phyloP scores from a whole-genome alignment of 2,797 vertebrate species.

The Liparis tanakae region DNA sequence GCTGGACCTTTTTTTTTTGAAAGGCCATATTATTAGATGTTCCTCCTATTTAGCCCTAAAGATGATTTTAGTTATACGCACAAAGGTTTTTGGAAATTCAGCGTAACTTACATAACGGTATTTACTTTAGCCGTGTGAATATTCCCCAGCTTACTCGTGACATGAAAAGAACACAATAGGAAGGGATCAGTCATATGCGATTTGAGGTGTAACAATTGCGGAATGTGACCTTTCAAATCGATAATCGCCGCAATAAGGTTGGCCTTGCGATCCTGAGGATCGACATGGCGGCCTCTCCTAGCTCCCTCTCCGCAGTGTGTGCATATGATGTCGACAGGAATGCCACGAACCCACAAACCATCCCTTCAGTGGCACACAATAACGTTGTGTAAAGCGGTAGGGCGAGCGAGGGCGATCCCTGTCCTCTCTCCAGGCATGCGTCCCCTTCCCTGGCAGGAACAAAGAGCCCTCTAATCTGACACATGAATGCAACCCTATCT shows the following conservation, averaged over 20 bases:
- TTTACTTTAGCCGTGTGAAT: neutral
- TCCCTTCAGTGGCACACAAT: conserved; percentile 32
- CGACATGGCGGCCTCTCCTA: neutral
- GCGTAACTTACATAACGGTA: neutral
- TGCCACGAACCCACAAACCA: conserved; percentile 33
- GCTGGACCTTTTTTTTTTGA: neutral
- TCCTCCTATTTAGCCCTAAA: neutral
- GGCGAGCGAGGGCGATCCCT: conserved; percentile 49
- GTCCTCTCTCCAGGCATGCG: conserved; percentile 57
- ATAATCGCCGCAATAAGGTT: neutral
- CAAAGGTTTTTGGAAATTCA: neutral
- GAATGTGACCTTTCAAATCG: conserved; percentile 2
- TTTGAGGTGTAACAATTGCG: neutral
- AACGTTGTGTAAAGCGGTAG: conserved; percentile 18
- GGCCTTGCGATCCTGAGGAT: neutral
- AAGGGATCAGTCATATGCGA: neutral
- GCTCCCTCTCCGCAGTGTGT: conserved; percentile 4
- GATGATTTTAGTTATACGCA: conserved; percentile 8
- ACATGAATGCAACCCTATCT: conserved; percentile 71
- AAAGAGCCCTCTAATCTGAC: conserved; percentile 72
- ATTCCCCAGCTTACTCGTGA: neutral
- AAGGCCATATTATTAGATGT: neutral
- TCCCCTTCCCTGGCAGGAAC: conserved; percentile 57
- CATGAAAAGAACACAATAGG: neutral
- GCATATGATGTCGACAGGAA: conserved; percentile 24